Base-by-base conservation (phyloP, 1,140 invertebrate genomes). In the Rhagoletis zephyria region DNA sequence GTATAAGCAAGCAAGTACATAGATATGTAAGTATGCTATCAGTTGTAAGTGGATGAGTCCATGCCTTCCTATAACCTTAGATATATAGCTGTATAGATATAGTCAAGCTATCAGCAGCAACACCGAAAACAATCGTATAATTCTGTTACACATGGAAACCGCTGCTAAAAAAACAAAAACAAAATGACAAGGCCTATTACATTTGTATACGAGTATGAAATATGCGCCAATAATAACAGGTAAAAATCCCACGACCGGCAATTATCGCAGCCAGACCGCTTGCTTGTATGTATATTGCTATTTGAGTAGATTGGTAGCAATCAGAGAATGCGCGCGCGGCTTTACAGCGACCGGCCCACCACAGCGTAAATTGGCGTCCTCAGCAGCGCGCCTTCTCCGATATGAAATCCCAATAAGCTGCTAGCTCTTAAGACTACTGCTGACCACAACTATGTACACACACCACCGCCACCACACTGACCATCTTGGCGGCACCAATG, bases 311-410 rank as follows among this genome's bases (percentile, higher is more conserved):
- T 40, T 74, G 4, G 14, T 45, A 74, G 67, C 67, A 16, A 1
- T 74, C 30, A 16, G 40, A 74, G 67, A 74, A 74, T 48, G 42
- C 45, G 67, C 45, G 67, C 67, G 42, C 9, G 5, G 42, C 67
- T n/a, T 74, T 42, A 30, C 19, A 67, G 14, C 45, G 40, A 51
- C 40, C 89, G 90, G 90, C 90, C 90, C 90, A 91, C 90, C 90
- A 90, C 90, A 91, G 90, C 61, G 87, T 85, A 87, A 87, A 88
- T 88, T 89, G 63, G 16, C 42, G 74, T 56, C 74, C 74, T 56
- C 45, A 77, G 74, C 67, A 14, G 42, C 45, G 51, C 48, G 7
- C 30, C 64, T 30, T 0, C 30, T 30, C 2, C 48, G 6, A 56
- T 2, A 19, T n/a, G n/a, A 56, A 81, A 56, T 56, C 48, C 51